phyloP scores from a whole-genome alignment of 2,888 invertebrate genomes.

The Cyclophora albipunctata region DNA sequence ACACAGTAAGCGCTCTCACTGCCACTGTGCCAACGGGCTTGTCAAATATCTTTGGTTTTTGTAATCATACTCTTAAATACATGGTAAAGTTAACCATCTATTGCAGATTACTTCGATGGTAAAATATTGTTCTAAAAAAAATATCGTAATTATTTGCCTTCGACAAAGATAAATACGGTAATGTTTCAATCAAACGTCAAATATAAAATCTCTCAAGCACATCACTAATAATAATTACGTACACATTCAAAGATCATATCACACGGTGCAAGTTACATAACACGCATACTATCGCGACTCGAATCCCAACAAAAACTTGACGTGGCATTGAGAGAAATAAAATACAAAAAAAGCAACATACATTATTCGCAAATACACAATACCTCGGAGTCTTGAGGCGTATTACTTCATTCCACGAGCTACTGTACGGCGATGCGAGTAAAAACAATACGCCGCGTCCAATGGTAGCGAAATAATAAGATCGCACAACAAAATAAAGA shows the following conservation, averaged over 20 bases:
- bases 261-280: slow-evolving; percentile 44
- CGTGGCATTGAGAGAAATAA: slow-evolving; percentile 43
- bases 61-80: no score
- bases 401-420: slow-evolving; percentile 69
- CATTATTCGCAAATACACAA: slow-evolving; percentile 58
- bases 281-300: slow-evolving; percentile 41
- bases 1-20: no score
- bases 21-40: no score
- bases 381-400: slow-evolving; percentile 58
- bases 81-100: no score
- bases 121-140: no score
- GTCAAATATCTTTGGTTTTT: no score
- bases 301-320: slow-evolving; percentile 43
- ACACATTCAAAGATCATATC: slow-evolving; percentile 40
- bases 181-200: no score
- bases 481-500: slow-evolving; percentile 74
- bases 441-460: slow-evolving; percentile 64
- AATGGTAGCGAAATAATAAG: slow-evolving; percentile 76
- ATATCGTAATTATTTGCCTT: no score
- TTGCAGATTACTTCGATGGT: no score
- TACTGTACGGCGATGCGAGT: slow-evolving; percentile 50
- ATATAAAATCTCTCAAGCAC: neutral
- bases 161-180: no score
- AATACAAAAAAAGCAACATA: slow-evolving; percentile 34
- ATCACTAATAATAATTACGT: slow-evolving; percentile 30